Base-by-base conservation (phyloP, 2,888 invertebrate genomes). In the Xestia c-nigrum region DNA sequence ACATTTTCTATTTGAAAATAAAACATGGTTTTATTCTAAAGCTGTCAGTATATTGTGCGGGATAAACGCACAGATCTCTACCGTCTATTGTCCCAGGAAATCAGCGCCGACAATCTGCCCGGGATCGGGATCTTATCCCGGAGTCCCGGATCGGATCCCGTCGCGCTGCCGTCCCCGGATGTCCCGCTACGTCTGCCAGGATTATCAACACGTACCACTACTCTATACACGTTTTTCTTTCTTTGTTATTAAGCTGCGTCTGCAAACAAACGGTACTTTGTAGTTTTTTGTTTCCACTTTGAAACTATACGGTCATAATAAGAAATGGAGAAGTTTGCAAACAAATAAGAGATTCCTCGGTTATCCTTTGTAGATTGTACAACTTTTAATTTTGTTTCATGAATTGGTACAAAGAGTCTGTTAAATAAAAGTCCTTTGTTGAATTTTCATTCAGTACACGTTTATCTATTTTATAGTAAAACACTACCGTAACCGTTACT, bases 91-190 rank as follows among this genome's bases (percentile, higher is more conserved):
- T 93, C 92, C 90, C 90, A 92, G 91, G 90, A 93, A 95, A 95
- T 95, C 94, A 94, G 91, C 89, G 91, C 89, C 91, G 92, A 93
- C 93, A 93, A 95, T 95, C 95, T 93, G 89, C 81, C 90, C 88
- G 90, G 90, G 91, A 92, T 91, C 90, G 91, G 91, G 88, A 92
- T 94, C 91, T 94, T 93, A 93, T 93, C 91, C 93, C 90, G 89
- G 89, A 89, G 85, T 84, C 87, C 90, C 90, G 91, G 92, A 93
- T 91, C 92, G 91, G 91, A 92, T 91, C 90, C 91, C 89, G 91
- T 90, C 90, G 90, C 89, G 89, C 89, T 87, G 86, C 88, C 89
- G 85, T 89, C 89, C 85, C 91, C 95, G 93, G 94, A 94, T 90
- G 90, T 93, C 91, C 92, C 90, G 89, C 89, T 89, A 93, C 91